Evolutionary conservation across 2,888 invertebrate species (phyloP).

Genomic region (Lamproptera curius): DNA sequence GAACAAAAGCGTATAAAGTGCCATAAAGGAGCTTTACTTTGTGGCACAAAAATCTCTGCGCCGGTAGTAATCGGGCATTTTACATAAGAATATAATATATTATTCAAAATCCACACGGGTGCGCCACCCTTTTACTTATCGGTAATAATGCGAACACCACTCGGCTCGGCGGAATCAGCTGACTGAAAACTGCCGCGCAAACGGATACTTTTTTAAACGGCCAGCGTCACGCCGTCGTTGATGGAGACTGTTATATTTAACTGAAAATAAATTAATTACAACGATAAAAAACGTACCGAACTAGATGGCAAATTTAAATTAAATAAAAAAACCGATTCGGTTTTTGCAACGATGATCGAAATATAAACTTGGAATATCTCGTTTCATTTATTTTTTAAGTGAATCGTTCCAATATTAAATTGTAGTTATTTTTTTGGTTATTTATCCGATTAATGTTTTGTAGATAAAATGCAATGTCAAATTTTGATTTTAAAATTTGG

Average conservation of each 20-base stretch:
- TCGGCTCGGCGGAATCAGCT: conserved; percentile 2
- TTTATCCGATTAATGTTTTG: background rate
- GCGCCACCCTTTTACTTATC: conserved; percentile 69
- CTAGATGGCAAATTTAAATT: background rate
- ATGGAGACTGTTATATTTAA: background rate
- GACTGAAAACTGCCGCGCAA: background rate
- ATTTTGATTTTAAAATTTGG: no score
- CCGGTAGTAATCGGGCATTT: conserved; percentile 75
- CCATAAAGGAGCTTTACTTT: conserved; percentile 69
- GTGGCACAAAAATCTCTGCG: conserved; percentile 66
- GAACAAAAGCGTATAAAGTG: conserved; percentile 69
- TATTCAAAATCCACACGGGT: conserved; percentile 74
- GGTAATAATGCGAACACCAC: conserved; percentile 54
- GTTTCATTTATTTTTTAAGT: no score
- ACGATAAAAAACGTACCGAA: background rate
- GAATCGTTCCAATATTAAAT: no score
- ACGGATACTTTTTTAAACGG: background rate
- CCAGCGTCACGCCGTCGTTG: background rate
- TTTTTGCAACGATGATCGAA: no score
- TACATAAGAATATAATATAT: conserved; percentile 78
- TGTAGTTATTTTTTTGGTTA: background rate
- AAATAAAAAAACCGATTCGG: no score
- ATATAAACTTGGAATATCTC: no score
- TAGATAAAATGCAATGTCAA: background rate
- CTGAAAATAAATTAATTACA: background rate